These are phyloP conservation scores for Seriola quinqueradiata DNA, from an alignment of 2,113 vertebrate species.

Conservation along the genomic window DNA sequence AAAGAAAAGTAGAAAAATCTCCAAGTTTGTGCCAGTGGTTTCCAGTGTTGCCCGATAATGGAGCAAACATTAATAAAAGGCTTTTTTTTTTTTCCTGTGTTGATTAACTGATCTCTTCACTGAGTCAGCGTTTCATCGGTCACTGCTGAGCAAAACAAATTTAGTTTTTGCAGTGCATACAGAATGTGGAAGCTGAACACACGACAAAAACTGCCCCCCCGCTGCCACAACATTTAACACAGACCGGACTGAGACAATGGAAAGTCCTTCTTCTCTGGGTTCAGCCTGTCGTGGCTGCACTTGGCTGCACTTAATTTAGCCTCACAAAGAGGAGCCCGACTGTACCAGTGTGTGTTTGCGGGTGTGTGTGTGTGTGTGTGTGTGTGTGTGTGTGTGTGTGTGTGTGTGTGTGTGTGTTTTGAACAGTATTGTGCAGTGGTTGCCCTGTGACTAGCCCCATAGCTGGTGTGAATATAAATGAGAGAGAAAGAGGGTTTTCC, in stretches of 20 bases:
- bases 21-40: neutral
- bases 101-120: neutral
- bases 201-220: no score
- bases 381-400: slow-evolving; percentile 38
- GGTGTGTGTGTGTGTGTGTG: slow-evolving; percentile 39
- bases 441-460: slow-evolving; percentile 51
- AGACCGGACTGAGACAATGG: neutral
- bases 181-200: neutral
- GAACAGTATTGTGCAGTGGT: slow-evolving; percentile 26
- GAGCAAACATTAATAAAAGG: no score
- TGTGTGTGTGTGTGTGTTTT: slow-evolving; percentile 42
- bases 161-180: neutral
- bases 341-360: slow-evolving; percentile 35
- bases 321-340: slow-evolving; percentile 7
- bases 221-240: neutral
- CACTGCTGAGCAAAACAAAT: no score
- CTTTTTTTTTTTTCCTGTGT: neutral
- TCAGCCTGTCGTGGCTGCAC: slow-evolving; percentile 24
- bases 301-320: slow-evolving; percentile 31
- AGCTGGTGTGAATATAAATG: slow-evolving; percentile 72
- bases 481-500: slow-evolving; percentile 51
- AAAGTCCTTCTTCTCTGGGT: neutral
- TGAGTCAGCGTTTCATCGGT: neutral
- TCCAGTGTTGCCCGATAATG: neutral
- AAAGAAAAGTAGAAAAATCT: neutral